These are phyloP conservation scores for Eurois occulta DNA, from an alignment of 2,888 invertebrate species.

Conservation along the genomic window DNA sequence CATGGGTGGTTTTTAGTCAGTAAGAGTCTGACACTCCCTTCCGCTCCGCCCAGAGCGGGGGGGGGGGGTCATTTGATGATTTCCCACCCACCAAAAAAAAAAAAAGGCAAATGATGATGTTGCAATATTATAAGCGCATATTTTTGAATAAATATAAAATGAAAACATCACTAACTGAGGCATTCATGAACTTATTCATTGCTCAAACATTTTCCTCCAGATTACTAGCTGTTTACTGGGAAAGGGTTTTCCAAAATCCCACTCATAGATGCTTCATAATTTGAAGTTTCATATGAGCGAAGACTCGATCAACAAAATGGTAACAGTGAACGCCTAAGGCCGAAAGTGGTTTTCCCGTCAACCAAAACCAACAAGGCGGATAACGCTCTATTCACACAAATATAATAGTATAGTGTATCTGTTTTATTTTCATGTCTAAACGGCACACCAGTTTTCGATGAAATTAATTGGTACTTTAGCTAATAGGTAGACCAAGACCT, in stretches of 20 bases:
- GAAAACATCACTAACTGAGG: neutral
- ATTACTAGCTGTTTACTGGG: neutral
- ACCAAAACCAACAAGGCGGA: neutral
- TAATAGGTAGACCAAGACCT: neutral
- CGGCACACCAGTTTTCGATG: neutral
- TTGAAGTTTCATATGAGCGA: neutral
- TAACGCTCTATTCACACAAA: neutral
- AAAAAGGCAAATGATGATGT: neutral
- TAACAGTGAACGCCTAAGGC: neutral
- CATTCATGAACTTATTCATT: neutral
- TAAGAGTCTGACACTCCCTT: too few relatives aligned
- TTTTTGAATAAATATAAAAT: neutral
- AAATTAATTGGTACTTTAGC: neutral
- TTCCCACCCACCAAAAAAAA: too few relatives aligned
- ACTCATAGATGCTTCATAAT: neutral
- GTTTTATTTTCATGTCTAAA: neutral
- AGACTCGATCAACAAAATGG: neutral
- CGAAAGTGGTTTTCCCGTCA: neutral
- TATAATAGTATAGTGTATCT: neutral
- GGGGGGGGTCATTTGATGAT: too few relatives aligned
- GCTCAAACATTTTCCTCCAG: slow-evolving; percentile 1
- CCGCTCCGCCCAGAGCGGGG: too few relatives aligned
- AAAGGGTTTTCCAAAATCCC: slow-evolving; percentile 6
- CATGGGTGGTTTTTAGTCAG: too few relatives aligned
- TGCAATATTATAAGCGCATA: neutral